phyloP scores from a whole-genome alignment of 2,888 invertebrate species.

The Diarsia mendica region DNA sequence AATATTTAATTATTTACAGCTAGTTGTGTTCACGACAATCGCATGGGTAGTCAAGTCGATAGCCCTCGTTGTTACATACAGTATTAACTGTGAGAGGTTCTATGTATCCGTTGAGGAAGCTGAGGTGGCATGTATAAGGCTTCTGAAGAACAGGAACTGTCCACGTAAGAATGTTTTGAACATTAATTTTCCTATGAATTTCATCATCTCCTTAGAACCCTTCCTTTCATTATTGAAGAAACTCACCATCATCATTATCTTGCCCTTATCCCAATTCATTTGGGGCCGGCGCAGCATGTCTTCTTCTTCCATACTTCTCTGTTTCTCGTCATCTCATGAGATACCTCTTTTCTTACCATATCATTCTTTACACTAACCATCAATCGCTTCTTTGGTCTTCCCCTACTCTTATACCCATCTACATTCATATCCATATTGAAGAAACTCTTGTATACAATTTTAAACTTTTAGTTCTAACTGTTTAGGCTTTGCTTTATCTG shows the following conservation, averaged over 20 bases:
- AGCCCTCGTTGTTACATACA: background rate
- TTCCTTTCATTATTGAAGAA: background rate
- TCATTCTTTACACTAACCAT: too few relatives aligned
- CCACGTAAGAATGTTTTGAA: conserved; percentile 14
- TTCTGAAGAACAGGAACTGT: conserved; percentile 13
- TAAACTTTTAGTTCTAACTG: background rate
- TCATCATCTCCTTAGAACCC: background rate
- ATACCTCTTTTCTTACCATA: too few relatives aligned
- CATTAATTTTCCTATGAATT: background rate
- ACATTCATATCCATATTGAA: background rate
- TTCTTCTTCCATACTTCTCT: too few relatives aligned
- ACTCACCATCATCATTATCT: background rate
- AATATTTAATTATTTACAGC: conserved; percentile 1
- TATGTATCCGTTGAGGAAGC: conserved; percentile 36
- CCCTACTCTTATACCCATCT: too few relatives aligned
- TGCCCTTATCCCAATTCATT: too few relatives aligned
- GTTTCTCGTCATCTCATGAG: too few relatives aligned
- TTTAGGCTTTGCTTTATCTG: background rate
- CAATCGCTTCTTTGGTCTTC: too few relatives aligned
- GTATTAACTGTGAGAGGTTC: conserved; percentile 22
- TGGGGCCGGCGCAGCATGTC: too few relatives aligned
- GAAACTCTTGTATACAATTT: background rate
- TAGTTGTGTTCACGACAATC: background rate
- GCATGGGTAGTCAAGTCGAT: conserved; percentile 3
- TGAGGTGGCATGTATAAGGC: conserved; percentile 12